Percentiles rank a stretch among this genome's conserved stretches.
phyloP scores from a whole-genome alignment of 2,888 invertebrate species.

The Brassicogethes aeneus region DNA sequence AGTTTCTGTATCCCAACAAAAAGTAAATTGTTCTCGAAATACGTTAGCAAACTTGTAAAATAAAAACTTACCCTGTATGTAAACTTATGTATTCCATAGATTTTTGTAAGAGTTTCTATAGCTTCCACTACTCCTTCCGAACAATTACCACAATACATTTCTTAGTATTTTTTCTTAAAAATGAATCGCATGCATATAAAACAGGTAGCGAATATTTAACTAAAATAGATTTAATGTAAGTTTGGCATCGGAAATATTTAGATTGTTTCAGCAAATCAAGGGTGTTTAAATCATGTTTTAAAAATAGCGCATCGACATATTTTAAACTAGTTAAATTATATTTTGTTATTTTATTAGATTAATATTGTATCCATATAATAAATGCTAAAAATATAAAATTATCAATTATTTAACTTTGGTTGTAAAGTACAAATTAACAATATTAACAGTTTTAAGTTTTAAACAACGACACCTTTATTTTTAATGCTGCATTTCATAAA shows the following conservation, averaged over 20 bases:
- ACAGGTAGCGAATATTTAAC: constrained; percentile 13
- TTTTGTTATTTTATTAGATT: no score
- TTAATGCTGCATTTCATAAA: no score
- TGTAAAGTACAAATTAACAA: no score
- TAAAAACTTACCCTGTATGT: constrained; percentile 35
- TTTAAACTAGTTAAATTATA: constrained; percentile 5
- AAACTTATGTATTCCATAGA: constrained; percentile 28
- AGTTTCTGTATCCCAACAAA: no score
- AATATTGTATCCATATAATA: no score
- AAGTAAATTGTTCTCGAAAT: no score
- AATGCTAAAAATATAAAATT: no score
- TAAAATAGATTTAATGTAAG: constrained; percentile 8
- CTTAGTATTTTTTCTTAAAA: neutral
- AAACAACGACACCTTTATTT: no score
- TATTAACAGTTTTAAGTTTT: no score
- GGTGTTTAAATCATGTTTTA: constrained; percentile 17
- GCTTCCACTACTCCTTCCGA: constrained; percentile 30
- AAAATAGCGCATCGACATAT: constrained; percentile 9
- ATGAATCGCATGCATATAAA: constrained; percentile 2
- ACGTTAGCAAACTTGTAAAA: no score
- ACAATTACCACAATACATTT: constrained; percentile 31
- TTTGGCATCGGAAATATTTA: constrained; percentile 13
- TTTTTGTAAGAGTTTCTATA: constrained; percentile 28
- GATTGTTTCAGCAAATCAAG: constrained; percentile 14
- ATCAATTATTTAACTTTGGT: no score